These are phyloP conservation scores for Melanogrammus aeglefinus DNA, from an alignment of 2,797 vertebrate species.

Conservation along the genomic window DNA sequence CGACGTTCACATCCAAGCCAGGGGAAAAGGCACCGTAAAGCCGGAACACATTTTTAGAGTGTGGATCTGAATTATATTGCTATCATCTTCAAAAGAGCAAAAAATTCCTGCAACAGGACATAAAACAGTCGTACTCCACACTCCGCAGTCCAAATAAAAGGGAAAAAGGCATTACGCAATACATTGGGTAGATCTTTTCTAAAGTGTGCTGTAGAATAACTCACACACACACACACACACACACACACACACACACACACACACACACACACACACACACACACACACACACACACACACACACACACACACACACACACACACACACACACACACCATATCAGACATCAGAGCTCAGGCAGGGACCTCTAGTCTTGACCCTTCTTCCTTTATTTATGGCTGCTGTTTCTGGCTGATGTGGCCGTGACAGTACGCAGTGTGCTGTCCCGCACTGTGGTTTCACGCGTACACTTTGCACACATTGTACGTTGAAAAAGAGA, in stretches of 20 bases:
- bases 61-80: not conserved
- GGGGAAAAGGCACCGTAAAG: not conserved
- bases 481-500: constrained; percentile 53
- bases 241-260: not conserved
- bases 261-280: no score
- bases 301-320: not conserved
- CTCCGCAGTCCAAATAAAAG: not conserved
- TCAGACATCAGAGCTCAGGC: not conserved
- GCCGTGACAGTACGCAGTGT: constrained; percentile 53
- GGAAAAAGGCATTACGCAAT: not conserved
- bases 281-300: not conserved
- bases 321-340: not conserved
- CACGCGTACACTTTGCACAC: constrained; percentile 54
- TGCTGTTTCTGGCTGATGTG: constrained; percentile 36
- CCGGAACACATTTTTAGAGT: not conserved
- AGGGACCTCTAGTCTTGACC: not conserved
- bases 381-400: not conserved
- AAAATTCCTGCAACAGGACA: not conserved
- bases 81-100: not conserved
- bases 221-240: constrained; percentile 1
- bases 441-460: constrained; percentile 34
- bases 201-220: not conserved
- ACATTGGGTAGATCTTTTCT: not conserved
- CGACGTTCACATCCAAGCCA: not conserved
- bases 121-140: not conserved